Conservation (phyloP, 2,113 vertebrate genomes). For the Chaetops frenatus region DNA sequence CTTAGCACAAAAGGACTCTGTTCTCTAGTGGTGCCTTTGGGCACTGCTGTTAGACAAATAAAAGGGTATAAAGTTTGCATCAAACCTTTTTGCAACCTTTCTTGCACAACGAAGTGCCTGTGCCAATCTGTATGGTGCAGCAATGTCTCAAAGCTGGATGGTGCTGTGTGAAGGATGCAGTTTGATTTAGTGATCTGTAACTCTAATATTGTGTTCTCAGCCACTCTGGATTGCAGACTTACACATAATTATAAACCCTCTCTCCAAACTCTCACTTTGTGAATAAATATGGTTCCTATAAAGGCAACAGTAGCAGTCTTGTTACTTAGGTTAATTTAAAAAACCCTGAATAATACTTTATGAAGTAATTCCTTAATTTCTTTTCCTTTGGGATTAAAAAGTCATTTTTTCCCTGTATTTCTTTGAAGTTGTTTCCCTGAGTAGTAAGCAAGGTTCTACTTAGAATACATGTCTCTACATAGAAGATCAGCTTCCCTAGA, state of each 20-base stretch:
- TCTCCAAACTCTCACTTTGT: background rate
- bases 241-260: background rate
- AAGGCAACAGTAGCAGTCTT: background rate
- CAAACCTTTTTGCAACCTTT: constrained; percentile 31
- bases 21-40: constrained; percentile 51
- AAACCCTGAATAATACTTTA: background rate
- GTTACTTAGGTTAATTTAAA: background rate
- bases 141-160: background rate
- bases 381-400: background rate
- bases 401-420: rapidly evolving
- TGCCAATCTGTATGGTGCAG: background rate
- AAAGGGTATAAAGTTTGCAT: constrained; percentile 51
- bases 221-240: background rate
- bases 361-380: background rate
- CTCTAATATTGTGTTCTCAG: background rate
- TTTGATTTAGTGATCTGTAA: background rate
- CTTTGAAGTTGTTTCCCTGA: background rate
- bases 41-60: constrained; percentile 46
- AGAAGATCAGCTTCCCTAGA: background rate
- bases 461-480: background rate
- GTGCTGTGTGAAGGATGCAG: background rate
- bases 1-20: constrained; percentile 57
- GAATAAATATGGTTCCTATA: background rate
- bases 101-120: background rate
- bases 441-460: background rate